Conservation (phyloP, 2,888 invertebrate species). For the Xestia c-nigrum region DNA sequence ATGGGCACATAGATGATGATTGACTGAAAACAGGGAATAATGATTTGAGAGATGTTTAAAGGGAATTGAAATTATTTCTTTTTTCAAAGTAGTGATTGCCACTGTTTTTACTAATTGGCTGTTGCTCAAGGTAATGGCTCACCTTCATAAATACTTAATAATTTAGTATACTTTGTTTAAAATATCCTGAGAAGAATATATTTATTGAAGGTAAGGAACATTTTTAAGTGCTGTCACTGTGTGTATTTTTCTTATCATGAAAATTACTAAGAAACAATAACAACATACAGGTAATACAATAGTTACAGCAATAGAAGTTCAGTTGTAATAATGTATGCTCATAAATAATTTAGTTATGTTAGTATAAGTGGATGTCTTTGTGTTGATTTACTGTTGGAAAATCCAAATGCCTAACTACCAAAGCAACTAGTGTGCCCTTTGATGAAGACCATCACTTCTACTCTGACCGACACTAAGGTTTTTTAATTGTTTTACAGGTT, state of each 20-base stretch:
- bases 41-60: neutral
- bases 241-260: neutral
- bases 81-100: neutral
- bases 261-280: neutral
- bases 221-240: no score
- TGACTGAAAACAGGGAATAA: slow-evolving; percentile 91
- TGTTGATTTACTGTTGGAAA: neutral
- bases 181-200: neutral
- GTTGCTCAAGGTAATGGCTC: neutral
- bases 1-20: slow-evolving; percentile 99
- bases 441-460: neutral
- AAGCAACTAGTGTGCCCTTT: neutral
- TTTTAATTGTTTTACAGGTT: neutral
- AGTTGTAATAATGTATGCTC: neutral
- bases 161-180: neutral
- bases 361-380: neutral
- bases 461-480: neutral
- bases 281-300: neutral
- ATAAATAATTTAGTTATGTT: neutral
- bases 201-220: neutral
- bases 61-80: neutral
- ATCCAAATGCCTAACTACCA: neutral
- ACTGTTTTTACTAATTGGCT: no score
- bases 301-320: neutral
- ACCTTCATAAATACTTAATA: neutral